phyloP scores from a whole-genome alignment of 2,113 vertebrate species.

The Rhinopomastus cyanomelas region DNA sequence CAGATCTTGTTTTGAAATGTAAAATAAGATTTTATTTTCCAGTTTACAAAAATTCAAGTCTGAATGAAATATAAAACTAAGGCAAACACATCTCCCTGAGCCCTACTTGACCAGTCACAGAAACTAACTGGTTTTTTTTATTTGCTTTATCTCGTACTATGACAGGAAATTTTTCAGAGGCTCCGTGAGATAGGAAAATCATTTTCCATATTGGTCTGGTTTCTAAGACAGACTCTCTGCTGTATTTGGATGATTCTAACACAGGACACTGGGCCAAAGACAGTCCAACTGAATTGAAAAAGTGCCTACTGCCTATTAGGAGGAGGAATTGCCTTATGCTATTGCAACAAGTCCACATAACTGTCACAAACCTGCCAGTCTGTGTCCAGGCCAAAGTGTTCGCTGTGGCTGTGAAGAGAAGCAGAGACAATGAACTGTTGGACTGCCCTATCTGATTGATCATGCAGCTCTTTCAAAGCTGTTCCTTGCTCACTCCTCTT shows the following conservation, averaged over 20 bases:
- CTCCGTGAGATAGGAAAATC: background rate
- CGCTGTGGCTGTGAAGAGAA: background rate
- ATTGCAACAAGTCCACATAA: background rate
- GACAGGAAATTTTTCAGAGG: background rate
- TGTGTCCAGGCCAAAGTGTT: background rate
- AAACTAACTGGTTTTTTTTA: background rate
- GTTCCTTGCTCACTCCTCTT: background rate
- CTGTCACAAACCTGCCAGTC: background rate
- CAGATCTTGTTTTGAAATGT: background rate
- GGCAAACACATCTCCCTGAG: background rate
- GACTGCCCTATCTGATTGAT: constrained; percentile 1
- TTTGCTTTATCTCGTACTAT: background rate
- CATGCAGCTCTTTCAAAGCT: constrained; percentile 16
- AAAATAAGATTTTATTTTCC: background rate
- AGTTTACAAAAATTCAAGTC: background rate
- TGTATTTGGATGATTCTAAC: background rate
- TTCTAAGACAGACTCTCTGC: background rate
- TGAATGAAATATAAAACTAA: background rate
- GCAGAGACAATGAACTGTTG: background rate
- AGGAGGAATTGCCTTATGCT: background rate
- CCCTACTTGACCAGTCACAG: background rate
- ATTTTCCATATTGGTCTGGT: background rate
- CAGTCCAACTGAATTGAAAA: background rate
- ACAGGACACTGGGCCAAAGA: background rate
- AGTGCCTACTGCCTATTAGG: background rate